Percentiles rank a stretch among this genome's conserved stretches.
phyloP scores from a whole-genome alignment of 2,888 invertebrate genomes.

The Pandemis corylana region DNA sequence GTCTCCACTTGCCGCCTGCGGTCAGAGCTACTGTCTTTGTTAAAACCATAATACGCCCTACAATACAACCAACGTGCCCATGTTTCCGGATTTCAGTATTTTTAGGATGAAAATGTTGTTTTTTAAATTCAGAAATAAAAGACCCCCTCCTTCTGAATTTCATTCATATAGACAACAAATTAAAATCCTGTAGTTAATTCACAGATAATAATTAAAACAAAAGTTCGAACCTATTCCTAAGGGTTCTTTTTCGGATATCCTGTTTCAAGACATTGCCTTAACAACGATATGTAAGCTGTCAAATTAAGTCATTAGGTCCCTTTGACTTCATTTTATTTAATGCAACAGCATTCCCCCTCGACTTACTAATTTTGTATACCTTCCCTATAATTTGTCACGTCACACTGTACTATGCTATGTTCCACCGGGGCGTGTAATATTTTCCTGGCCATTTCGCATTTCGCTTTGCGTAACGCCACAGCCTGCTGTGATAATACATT shows the following conservation, averaged over 20 bases:
- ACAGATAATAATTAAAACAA: too few relatives aligned
- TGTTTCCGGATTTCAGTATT: too few relatives aligned
- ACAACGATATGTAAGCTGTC: too few relatives aligned
- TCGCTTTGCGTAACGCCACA: constrained; percentile 44
- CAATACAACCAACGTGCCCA: neutral
- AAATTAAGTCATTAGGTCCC: neutral
- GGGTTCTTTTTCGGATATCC: too few relatives aligned
- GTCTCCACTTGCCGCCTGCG: constrained; percentile 24
- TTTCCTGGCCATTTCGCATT: constrained; percentile 48
- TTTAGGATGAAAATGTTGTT: too few relatives aligned
- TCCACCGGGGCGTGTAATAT: constrained; percentile 44
- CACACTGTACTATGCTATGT: constrained; percentile 12
- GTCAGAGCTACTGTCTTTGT: constrained; percentile 30
- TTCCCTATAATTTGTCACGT: constrained; percentile 17
- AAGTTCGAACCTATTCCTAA: too few relatives aligned
- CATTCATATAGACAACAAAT: too few relatives aligned
- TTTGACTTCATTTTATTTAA: neutral
- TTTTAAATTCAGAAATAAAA: too few relatives aligned
- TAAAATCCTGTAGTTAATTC: too few relatives aligned
- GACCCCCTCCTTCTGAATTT: too few relatives aligned
- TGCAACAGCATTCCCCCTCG: neutral
- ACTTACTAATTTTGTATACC: neutral
- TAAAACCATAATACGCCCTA: constrained; percentile 4
- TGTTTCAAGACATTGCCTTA: too few relatives aligned
- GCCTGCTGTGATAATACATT: constrained; percentile 43